A percentile compares a stretch with the other conserved stretches of the same genome.
Evolutionary conservation across 35 echinoderm and acorn worm species (phyloP).

Genomic region (Heliocidaris erythrogramma): DNA sequence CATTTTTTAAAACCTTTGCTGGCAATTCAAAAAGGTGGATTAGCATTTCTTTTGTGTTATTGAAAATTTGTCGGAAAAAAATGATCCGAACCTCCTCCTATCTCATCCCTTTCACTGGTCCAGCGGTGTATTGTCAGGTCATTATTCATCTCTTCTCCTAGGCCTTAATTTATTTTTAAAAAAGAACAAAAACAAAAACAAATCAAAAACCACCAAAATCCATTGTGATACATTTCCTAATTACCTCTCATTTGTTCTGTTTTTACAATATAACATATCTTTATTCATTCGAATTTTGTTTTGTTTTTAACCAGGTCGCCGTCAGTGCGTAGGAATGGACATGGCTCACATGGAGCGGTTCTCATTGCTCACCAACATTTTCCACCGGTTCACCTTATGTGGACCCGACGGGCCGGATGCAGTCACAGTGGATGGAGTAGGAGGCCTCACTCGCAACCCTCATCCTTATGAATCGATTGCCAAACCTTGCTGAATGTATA

Average conservation of each 20-base stretch:
- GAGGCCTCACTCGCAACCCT: not conserved
- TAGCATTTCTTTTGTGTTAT: too few species aligned
- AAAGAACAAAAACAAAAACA: too few species aligned
- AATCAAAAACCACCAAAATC: not conserved
- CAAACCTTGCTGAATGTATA: too few species aligned
- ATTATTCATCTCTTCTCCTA: too few species aligned
- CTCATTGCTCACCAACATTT: not conserved
- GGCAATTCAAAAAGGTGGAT: too few species aligned
- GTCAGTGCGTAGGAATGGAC: not conserved
- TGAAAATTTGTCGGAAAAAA: too few species aligned
- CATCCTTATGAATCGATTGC: not conserved
- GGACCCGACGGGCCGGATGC: not conserved
- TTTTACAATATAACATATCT: not conserved
- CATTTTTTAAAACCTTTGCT: too few species aligned
- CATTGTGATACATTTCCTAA: not conserved
- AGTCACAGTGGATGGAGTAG: not conserved
- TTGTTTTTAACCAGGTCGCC: not conserved
- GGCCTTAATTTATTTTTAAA: too few species aligned
- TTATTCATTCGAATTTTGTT: not conserved
- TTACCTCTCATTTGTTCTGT: not conserved
- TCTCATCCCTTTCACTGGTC: too few species aligned
- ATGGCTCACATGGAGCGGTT: not conserved
- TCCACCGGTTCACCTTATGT: not conserved
- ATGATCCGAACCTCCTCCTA: too few species aligned
- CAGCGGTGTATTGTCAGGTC: too few species aligned